Conservation (phyloP, 2,113 vertebrate genomes). For the Sturnira hondurensis region DNA sequence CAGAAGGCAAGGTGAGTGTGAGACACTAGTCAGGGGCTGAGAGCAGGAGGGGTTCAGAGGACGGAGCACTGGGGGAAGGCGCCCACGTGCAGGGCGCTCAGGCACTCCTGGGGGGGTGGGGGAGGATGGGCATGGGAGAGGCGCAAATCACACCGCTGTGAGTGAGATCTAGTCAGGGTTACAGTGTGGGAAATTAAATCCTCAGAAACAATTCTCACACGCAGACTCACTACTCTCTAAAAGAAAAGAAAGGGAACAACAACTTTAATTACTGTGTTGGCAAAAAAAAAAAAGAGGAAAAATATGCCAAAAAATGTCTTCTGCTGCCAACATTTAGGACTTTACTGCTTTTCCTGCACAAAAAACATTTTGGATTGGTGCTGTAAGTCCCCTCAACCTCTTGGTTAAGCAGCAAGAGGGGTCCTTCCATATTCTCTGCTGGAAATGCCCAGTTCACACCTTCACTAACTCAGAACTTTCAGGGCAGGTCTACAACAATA, state of each 20-base stretch:
- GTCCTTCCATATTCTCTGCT: not conserved
- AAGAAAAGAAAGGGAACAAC: not conserved
- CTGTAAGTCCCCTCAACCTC: not conserved
- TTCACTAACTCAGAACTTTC: not conserved
- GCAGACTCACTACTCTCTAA: not conserved
- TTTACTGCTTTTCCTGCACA: not conserved
- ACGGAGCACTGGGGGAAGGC: accelerated
- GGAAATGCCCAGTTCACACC: not conserved
- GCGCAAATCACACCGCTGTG: not conserved
- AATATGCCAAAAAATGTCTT: not conserved
- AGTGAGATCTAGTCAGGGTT: not conserved
- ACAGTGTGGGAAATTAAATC: not conserved
- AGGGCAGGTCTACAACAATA: not conserved
- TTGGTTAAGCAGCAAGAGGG: not conserved
- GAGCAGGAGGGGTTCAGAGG: not conserved
- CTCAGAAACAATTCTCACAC: not conserved
- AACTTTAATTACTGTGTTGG: not conserved
- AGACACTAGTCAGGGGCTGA: not conserved
- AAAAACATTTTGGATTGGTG: not conserved
- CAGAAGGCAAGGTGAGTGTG: not conserved
- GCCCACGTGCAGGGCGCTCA: not conserved
- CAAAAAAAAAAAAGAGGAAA: not conserved
- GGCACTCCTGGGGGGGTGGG: no score
- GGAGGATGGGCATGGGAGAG: not conserved
- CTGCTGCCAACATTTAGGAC: not conserved